Conservation (phyloP, 2,888 invertebrate species). For the Agrochola lychnidis region DNA sequence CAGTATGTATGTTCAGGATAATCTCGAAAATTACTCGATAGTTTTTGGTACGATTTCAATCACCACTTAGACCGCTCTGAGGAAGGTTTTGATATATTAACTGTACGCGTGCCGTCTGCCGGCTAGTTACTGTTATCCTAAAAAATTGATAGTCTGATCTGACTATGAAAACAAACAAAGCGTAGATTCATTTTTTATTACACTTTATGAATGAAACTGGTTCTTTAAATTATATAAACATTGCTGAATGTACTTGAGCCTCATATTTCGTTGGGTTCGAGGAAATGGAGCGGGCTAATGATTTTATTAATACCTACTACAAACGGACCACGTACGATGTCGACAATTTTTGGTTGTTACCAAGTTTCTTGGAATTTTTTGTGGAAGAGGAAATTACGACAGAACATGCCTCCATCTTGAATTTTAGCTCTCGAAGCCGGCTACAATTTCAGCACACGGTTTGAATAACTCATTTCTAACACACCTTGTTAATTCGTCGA, state of each 20-base stretch:
- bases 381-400: slow-evolving; percentile 41
- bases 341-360: slow-evolving; percentile 27
- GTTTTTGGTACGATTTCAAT: slow-evolving; percentile 50
- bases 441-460: background rate
- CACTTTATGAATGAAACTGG: slow-evolving; percentile 68
- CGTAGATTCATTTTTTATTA: slow-evolving; percentile 54
- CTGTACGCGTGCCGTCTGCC: slow-evolving; percentile 25
- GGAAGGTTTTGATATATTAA: slow-evolving; percentile 50
- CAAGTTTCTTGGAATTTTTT: slow-evolving; percentile 51
- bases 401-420: background rate
- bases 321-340: slow-evolving; percentile 44
- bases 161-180: slow-evolving; percentile 53
- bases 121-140: slow-evolving; percentile 13
- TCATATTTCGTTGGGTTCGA: slow-evolving; percentile 62
- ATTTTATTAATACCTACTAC: slow-evolving; percentile 58
- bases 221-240: slow-evolving; percentile 63
- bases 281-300: slow-evolving; percentile 60
- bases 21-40: slow-evolving; percentile 55
- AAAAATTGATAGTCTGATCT: slow-evolving; percentile 39
- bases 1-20: slow-evolving; percentile 56
- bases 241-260: slow-evolving; percentile 48
- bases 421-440: background rate
- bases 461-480: background rate
- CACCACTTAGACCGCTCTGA: slow-evolving; percentile 31
- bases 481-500: slow-evolving; percentile 16